Conservation (phyloP, 2,888 invertebrate species). For the Deilephila elpenor region DNA sequence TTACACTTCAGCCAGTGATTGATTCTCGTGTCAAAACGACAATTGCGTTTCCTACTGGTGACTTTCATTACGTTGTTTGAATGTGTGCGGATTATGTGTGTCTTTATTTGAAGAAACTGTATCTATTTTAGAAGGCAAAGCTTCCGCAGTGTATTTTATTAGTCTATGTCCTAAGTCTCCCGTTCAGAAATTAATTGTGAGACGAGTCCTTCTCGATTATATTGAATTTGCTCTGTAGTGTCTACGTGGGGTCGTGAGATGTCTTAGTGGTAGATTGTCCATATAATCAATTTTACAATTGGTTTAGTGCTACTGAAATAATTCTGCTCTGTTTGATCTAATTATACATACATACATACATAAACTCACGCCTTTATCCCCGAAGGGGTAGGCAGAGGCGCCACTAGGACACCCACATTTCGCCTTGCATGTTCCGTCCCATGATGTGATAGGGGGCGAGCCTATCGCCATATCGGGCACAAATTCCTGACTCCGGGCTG, state of each 20-base stretch:
- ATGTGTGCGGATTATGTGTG: constrained; percentile 21
- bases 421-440: too few species aligned
- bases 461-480: too few species aligned
- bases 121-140: constrained; percentile 1
- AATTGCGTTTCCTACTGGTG: constrained; percentile 30
- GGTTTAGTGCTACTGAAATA: constrained; percentile 4
- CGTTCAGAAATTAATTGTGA: constrained; percentile 6
- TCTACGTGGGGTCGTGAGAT: constrained; percentile 1
- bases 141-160: constrained; percentile 12
- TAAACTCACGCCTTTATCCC: too few species aligned
- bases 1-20: constrained; percentile 73
- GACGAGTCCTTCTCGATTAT: background rate
- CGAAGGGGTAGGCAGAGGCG: too few species aligned
- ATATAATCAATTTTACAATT: background rate
- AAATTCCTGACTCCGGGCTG: too few species aligned
- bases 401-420: too few species aligned
- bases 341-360: too few species aligned
- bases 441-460: too few species aligned
- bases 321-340: background rate
- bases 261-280: background rate
- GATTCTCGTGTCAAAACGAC: constrained; percentile 55
- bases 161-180: background rate
- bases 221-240: constrained; percentile 11
- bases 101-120: constrained; percentile 17
- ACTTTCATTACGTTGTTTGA: constrained; percentile 23